A percentile compares a stretch with the other conserved stretches of the same genome.
These are phyloP conservation scores for Pangasius djambal DNA, from an alignment of 2,797 vertebrate genomes.

Conservation along the genomic window DNA sequence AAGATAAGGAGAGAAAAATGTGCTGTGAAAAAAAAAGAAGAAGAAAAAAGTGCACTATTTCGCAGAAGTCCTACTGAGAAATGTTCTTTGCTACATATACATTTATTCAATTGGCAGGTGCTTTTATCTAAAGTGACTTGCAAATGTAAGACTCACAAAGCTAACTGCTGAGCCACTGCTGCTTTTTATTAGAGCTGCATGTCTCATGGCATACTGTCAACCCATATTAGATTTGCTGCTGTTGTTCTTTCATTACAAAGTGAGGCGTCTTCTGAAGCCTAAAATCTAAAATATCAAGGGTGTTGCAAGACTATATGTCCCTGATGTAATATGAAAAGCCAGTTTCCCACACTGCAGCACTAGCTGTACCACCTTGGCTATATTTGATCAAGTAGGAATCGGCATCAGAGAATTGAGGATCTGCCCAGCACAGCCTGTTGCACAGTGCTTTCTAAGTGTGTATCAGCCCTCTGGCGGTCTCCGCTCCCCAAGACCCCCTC, in stretches of 20 bases:
- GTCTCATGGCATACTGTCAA: not conserved
- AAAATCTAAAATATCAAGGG: slow-evolving; percentile 27
- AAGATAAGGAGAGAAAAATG: not conserved
- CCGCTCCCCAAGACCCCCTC: slow-evolving; percentile 9
- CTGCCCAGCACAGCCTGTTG: slow-evolving; percentile 35
- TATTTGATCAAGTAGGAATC: slow-evolving; percentile 48
- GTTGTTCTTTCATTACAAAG: not conserved
- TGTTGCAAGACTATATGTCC: not conserved
- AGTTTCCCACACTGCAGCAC: not conserved
- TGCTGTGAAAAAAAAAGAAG: not conserved
- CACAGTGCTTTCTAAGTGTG: slow-evolving; percentile 42
- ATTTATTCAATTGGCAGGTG: not conserved
- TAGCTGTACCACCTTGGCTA: slow-evolving; percentile 34
- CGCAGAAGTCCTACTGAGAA: not conserved
- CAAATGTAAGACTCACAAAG: not conserved
- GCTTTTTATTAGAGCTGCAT: not conserved
- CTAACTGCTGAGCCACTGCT: not conserved
- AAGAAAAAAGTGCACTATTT: not conserved
- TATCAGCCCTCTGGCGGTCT: slow-evolving; percentile 44
- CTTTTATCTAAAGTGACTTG: slow-evolving; percentile 15
- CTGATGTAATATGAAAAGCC: slow-evolving; percentile 12
- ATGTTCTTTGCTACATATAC: not conserved
- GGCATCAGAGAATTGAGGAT: slow-evolving; percentile 40
- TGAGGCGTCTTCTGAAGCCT: not conserved
- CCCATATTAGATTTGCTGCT: not conserved